These are phyloP conservation scores for Epistrophe grossulariae DNA, from an alignment of 2,888 invertebrate species.

Conservation along the genomic window DNA sequence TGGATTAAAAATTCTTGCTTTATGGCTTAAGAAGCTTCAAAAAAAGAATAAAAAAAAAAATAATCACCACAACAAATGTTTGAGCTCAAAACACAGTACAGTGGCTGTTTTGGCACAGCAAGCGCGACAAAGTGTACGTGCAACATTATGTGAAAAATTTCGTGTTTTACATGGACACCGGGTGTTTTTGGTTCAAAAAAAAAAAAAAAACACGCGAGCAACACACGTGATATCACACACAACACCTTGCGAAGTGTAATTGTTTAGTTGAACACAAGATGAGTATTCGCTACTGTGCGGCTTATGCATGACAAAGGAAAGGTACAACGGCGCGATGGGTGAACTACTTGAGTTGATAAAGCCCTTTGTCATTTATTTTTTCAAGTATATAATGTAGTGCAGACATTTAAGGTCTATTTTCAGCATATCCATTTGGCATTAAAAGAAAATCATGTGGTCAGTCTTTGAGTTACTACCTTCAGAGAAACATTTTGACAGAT, in stretches of 20 bases:
- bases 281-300: conserved; percentile 22
- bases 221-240: conserved; percentile 63
- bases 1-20: conserved; percentile 45
- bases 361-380: neutral
- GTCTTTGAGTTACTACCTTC: no score
- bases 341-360: neutral
- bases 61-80: conserved; percentile 2
- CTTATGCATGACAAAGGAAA: neutral
- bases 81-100: neutral
- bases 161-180: conserved; percentile 56
- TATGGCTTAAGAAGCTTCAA: conserved; percentile 11
- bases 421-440: no score
- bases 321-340: neutral
- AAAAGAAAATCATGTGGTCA: no score
- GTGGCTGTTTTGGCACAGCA: conserved; percentile 19
- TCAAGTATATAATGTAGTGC: neutral
- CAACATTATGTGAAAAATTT: conserved; percentile 68
- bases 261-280: conserved; percentile 37
- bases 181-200: conserved; percentile 25
- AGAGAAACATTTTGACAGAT: no score
- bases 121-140: conserved; percentile 34
- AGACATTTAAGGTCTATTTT: neutral
- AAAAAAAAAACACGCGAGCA: conserved; percentile 42
- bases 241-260: conserved; percentile 52
- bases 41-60: conserved; percentile 10